Evolutionary conservation across 2,113 vertebrate genomes (phyloP), one percentile per base, ranked within the genome.

Genomic region (Piaya cayana): DNA sequence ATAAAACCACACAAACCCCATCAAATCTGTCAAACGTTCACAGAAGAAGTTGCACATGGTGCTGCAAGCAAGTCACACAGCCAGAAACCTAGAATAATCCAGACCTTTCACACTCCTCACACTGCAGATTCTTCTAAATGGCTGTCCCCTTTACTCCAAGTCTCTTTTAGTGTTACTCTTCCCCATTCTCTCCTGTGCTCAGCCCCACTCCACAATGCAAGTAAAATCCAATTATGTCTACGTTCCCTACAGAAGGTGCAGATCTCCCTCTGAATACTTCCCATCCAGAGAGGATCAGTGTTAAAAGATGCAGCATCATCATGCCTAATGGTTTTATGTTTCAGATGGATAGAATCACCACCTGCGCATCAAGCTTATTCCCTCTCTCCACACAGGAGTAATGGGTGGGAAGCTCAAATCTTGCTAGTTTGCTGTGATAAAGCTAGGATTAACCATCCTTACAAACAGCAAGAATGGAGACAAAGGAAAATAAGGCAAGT

Each of bases 401-500:
- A 62, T 26, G 37, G 63, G 45, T 62, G 82, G 89, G 86, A 80
- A 86, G 52, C 58, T 34, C 15, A 83, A 56, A 87, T 84, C 68
- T 43, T 17, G 23, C 49, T 50, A 77, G 75, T 82, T 74, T 37
- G 84, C 72, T 39, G 25, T n/a, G 77, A 83, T 79, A 90, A 75
- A 95, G 82, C 47, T 68, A 42, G 89, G 92, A 95, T 94, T 76
- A 94, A 47, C n/a, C 58, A 72, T 23, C 78, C 86, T 71, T 62
- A 49, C 8, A 59, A 76, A 86, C n/a, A 76, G 63, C 52, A 58
- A 80, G 55, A 58, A 76, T 3, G 39, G 56, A 86, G 68, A 83
- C 63, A 94, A 87, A 80, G 50, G 59, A 76, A 47, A 36, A 53
- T 17, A 80, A 70, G 68, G 47, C 59, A 70, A 80, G 47, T 72